Evolutionary conservation across 1,140 invertebrate species (phyloP), one percentile per base, ranked within the genome.

Genomic region (Procambarus clarkii): DNA sequence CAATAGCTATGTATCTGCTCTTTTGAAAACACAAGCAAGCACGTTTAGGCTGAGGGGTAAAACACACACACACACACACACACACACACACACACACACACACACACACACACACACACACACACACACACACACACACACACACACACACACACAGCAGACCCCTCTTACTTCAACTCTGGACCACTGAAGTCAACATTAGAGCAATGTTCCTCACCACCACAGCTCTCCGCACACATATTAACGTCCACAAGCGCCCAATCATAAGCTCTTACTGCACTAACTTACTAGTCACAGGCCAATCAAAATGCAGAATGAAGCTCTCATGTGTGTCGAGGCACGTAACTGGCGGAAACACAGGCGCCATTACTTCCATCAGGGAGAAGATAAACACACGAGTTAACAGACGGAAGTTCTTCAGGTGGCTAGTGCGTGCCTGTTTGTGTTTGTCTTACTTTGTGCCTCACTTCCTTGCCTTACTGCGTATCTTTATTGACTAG

Each of bases 31-130:
- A 34, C 34, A 34, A 34, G 34, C 34, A 34, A 34, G 34, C 34
- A 34, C 34, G 34, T 34, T 34, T 34, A 34, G 34, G 34, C 34
- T 34, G 34, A 34, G 34, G 34, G 34, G 34, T 1, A 34, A 34
- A 34, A 34, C 34, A 34, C 34, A 21, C 64, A 21, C 64, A 21
- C 64, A 21, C 64, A 69, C 64, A 21, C 64, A 69, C 18, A 69
- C 64, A 69, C 64, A 69, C 64, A 69, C 64, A 69, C 64, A 69
- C 64, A 69, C 64, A 21, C 64, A 69, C 64, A 21, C 64, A 69
- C 64, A 69, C 64, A 69, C 64, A 69, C 64, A 69, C 64, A 69
- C 64, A 69, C 64, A 21, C 64, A 69, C 64, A 21, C 64, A 69
- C 64, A 69, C 64, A 69, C 64, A 69, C 64, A 69, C 64, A 69